Evolutionary conservation across 2,113 vertebrate species (phyloP).

Genomic region (Gasterosteus aculeatus): DNA sequence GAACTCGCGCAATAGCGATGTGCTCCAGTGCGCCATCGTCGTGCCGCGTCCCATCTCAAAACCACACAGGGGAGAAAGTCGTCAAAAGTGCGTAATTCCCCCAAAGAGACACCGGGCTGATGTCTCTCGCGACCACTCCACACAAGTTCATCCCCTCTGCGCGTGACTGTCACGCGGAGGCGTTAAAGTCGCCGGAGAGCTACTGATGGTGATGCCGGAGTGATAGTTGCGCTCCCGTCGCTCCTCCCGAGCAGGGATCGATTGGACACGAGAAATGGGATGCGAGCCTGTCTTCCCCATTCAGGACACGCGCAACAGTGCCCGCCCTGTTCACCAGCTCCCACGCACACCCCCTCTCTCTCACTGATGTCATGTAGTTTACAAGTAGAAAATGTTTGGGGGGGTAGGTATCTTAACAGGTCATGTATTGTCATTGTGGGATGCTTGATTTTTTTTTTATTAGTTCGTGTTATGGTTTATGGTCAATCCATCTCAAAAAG

Average conservation of each 20-base stretch:
- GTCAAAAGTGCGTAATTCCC: slow-evolving; percentile 72
- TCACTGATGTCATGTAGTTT: slow-evolving; percentile 82
- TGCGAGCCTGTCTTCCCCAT: slow-evolving; percentile 77
- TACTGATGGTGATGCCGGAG: slow-evolving; percentile 61
- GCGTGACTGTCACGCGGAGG: slow-evolving; percentile 45
- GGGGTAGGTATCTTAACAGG: background rate
- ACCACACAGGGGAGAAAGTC: slow-evolving; percentile 60
- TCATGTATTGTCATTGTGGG: background rate
- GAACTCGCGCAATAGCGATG: slow-evolving; percentile 35
- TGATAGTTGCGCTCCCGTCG: slow-evolving; percentile 78
- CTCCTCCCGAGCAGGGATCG: slow-evolving; percentile 82
- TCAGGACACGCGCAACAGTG: slow-evolving; percentile 82
- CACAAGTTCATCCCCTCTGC: slow-evolving; percentile 61
- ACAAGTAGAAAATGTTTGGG: slow-evolving; percentile 57
- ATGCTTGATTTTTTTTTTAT: background rate
- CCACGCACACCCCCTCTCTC: slow-evolving; percentile 51
- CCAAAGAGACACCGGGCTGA: slow-evolving; percentile 39
- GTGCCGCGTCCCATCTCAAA: slow-evolving; percentile 53
- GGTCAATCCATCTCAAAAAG: background rate
- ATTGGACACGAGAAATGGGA: slow-evolving; percentile 82
- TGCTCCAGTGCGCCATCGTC: slow-evolving; percentile 48
- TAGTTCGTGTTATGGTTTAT: background rate
- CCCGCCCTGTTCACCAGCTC: slow-evolving; percentile 75
- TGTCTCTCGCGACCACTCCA: slow-evolving; percentile 52
- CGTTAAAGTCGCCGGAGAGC: slow-evolving; percentile 17